Evolutionary conservation across 2,797 vertebrate genomes (phyloP).

Genomic region (Danio aesculapii): DNA sequence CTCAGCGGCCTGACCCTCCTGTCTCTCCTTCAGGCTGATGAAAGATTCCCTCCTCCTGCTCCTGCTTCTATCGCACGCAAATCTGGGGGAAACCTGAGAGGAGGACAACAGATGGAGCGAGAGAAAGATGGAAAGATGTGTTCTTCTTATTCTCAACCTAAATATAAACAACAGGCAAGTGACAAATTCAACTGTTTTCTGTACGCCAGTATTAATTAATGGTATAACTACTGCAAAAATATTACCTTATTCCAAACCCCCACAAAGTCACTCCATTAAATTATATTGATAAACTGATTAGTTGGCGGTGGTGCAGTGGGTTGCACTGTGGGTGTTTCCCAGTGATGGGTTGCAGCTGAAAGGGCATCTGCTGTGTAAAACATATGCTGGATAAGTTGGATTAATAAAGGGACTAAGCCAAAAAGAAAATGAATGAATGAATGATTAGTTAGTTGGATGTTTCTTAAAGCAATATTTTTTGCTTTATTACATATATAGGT

Average conservation of each 20-base stretch:
- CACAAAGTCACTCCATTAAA: background rate
- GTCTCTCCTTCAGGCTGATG: conserved; percentile 74
- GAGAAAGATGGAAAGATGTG: conserved; percentile 8
- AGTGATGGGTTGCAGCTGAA: no score
- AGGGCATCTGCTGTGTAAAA: no score
- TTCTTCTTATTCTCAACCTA: background rate
- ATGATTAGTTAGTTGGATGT: no score
- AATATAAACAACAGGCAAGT: background rate
- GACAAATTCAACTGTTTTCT: background rate
- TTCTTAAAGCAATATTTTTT: no score
- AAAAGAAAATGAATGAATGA: no score
- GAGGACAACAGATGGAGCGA: conserved; percentile 46
- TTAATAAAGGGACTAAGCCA: no score
- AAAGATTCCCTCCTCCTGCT: conserved; percentile 73
- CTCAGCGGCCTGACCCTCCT: conserved; percentile 60
- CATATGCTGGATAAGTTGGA: no score
- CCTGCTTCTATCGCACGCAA: conserved; percentile 74
- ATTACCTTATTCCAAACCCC: background rate
- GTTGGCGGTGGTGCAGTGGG: no score
- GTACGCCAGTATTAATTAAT: background rate
- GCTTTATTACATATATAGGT: no score
- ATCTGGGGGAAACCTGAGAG: conserved; percentile 54
- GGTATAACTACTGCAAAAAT: background rate
- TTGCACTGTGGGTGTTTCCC: no score
- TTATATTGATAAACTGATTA: background rate